Conservation (phyloP, 2,113 vertebrate species). For the Motacilla tschutschensis region DNA sequence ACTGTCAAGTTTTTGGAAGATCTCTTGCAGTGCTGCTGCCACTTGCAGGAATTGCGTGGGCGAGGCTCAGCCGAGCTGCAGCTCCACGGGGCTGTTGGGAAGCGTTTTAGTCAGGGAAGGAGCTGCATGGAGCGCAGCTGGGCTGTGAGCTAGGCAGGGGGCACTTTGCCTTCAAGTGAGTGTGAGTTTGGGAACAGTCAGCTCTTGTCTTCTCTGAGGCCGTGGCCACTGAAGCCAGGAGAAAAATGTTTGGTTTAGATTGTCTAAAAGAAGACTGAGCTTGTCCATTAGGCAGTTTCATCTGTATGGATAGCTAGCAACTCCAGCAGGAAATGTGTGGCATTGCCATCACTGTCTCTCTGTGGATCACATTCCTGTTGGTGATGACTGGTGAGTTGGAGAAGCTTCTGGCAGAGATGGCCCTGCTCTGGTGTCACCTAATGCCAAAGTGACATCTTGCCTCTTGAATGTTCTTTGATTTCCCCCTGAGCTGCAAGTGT, state of each 20-base stretch:
- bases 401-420: background rate
- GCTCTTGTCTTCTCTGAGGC: background rate
- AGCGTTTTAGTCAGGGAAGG: background rate
- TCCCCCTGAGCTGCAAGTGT: background rate
- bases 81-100: background rate
- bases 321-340: background rate
- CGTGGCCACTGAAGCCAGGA: accelerated
- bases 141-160: background rate
- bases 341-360: background rate
- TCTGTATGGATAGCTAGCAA: background rate
- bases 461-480: background rate
- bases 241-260: background rate
- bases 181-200: background rate
- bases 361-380: background rate
- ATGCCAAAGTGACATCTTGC: background rate
- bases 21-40: background rate
- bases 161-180: background rate
- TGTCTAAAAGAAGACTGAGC: background rate
- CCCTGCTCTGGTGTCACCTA: background rate
- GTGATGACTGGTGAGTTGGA: background rate
- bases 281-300: background rate
- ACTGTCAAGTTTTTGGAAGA: background rate
- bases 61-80: background rate
- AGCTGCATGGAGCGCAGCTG: background rate
- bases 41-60: background rate